A percentile compares a stretch with the other conserved stretches of the same genome.
phyloP scores from a whole-genome alignment of 2,888 invertebrate species.

The Microctonus hyperodae region DNA sequence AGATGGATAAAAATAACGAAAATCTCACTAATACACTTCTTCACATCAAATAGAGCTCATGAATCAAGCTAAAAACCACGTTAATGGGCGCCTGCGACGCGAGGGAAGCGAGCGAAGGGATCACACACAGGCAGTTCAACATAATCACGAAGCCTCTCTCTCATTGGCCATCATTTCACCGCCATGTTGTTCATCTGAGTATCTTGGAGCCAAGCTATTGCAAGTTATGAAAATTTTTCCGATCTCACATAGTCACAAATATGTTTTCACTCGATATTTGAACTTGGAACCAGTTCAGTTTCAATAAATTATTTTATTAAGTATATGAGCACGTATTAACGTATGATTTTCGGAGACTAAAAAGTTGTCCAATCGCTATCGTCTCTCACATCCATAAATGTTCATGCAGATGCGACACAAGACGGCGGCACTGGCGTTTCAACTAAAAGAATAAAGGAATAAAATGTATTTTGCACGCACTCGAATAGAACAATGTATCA shows the following conservation, averaged over 20 bases:
- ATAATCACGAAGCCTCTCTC: slow-evolving; percentile 65
- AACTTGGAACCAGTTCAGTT: not conserved
- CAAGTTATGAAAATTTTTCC: not conserved
- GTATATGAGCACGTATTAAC: not conserved
- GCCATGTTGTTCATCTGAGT: slow-evolving; percentile 68
- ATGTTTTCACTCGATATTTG: not conserved
- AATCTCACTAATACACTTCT: slow-evolving; percentile 17
- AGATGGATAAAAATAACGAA: not conserved
- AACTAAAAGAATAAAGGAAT: slow-evolving; percentile 31
- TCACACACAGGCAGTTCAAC: slow-evolving; percentile 72
- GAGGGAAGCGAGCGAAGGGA: slow-evolving; percentile 60
- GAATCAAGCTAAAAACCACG: slow-evolving; percentile 58
- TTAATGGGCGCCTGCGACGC: slow-evolving; percentile 69
- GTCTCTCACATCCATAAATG: slow-evolving; percentile 30
- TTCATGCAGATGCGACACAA: slow-evolving; percentile 49
- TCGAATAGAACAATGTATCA: slow-evolving; percentile 33
- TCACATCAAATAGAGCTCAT: slow-evolving; percentile 39
- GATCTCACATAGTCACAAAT: not conserved
- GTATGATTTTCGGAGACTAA: not conserved
- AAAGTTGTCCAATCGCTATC: slow-evolving; percentile 25
- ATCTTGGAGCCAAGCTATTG: not conserved
- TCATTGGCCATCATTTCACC: slow-evolving; percentile 74
- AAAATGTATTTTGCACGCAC: slow-evolving; percentile 55
- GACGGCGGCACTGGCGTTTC: slow-evolving; percentile 54
- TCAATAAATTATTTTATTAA: not conserved